Evolutionary conservation across 2,797 vertebrate species (phyloP).

Genomic region (Acanthurus tractus): DNA sequence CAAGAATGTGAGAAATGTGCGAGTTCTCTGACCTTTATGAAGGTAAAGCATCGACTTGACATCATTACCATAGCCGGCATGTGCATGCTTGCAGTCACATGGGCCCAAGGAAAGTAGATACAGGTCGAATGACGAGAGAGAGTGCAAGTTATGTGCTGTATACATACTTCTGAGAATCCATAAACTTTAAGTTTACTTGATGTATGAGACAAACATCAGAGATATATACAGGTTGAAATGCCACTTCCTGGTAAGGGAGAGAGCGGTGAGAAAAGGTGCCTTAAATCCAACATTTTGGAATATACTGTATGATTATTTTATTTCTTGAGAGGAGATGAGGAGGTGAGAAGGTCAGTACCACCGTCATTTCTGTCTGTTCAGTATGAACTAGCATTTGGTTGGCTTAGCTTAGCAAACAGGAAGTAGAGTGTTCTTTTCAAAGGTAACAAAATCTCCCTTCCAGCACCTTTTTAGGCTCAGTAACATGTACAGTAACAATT

Average conservation of each 20-base stretch:
- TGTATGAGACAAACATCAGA: conserved; percentile 14
- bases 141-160: conserved; percentile 35
- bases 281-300: neutral
- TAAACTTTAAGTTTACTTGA: conserved; percentile 38
- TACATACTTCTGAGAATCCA: conserved; percentile 48
- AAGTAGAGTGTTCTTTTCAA: neutral
- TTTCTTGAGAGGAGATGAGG: neutral
- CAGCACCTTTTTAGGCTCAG: no score
- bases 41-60: conserved; percentile 76
- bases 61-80: conserved; percentile 72
- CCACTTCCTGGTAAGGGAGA: conserved; percentile 4
- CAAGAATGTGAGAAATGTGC: conserved; percentile 80
- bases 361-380: neutral
- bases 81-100: conserved; percentile 66
- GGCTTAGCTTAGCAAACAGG: conserved; percentile 4
- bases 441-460: no score
- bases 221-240: conserved; percentile 8
- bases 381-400: neutral
- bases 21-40: conserved; percentile 75
- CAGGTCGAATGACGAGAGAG: conserved; percentile 67
- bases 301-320: neutral
- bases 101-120: conserved; percentile 58
- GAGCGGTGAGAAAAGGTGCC: neutral
- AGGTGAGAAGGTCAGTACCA: neutral
- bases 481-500: no score